Conservation (phyloP, 1,140 invertebrate species). For the Cephus cinctus region DNA sequence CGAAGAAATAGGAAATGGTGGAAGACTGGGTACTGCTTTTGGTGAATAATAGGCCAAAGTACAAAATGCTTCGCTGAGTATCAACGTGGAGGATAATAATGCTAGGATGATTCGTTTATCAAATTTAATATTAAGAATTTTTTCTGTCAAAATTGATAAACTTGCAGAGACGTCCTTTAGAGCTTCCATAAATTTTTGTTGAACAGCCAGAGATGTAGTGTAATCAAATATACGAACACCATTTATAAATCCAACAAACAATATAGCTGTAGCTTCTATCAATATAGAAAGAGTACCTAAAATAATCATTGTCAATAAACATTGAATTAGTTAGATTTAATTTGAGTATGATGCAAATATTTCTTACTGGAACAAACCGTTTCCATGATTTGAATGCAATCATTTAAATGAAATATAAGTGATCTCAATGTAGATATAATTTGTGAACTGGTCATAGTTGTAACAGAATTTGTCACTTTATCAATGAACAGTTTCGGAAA, state of each 20-base stretch:
- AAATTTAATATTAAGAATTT: constrained; percentile 16
- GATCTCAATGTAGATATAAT: constrained; percentile 17
- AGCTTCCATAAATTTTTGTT: constrained; percentile 31
- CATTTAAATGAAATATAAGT: constrained; percentile 21
- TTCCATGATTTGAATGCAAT: constrained; percentile 12
- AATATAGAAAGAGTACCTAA: constrained; percentile 27
- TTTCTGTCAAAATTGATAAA: constrained; percentile 23
- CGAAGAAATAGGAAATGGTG: constrained; percentile 21
- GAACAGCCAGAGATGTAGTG: constrained; percentile 14
- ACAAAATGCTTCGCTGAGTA: constrained; percentile 23
- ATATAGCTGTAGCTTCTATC: constrained; percentile 23
- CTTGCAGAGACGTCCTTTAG: constrained; percentile 28
- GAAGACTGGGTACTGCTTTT: constrained; percentile 13
- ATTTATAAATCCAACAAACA: constrained; percentile 29
- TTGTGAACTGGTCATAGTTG: constrained; percentile 17
- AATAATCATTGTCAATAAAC: constrained; percentile 5
- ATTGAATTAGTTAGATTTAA: constrained; percentile 2
- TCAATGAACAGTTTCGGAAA: neutral
- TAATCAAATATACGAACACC: constrained; percentile 31
- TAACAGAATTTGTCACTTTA: constrained; percentile 12
- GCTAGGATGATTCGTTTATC: constrained; percentile 17
- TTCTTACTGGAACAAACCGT: too few species aligned
- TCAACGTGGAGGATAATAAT: constrained; percentile 25
- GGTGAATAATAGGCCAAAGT: constrained; percentile 27
- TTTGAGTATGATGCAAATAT: too few species aligned